Conservation (phyloP, 1,140 invertebrate genomes). For the Drosophila trapezifrons region DNA sequence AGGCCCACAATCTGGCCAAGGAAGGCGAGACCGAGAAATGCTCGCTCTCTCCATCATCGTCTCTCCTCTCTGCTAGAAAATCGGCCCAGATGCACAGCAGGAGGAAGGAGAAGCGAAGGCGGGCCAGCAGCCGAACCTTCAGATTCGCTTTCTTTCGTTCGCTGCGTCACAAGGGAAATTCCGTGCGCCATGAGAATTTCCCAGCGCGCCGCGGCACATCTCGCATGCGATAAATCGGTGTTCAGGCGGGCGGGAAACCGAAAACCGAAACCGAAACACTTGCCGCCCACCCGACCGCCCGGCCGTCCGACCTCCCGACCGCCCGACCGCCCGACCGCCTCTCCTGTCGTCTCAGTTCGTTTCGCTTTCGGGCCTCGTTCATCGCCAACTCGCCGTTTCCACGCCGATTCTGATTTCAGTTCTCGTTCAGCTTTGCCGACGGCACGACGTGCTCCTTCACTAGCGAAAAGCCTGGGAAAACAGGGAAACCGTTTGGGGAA, state of each 20-base stretch:
- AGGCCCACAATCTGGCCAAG: constrained; percentile 61
- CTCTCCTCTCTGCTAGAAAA: constrained; percentile 11
- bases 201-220: constrained; percentile 6
- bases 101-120: too few species aligned
- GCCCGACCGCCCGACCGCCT: not conserved
- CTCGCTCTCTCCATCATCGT: not conserved
- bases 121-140: constrained; percentile 23
- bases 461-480: constrained; percentile 17
- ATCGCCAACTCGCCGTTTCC: constrained; percentile 22
- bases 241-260: constrained; percentile 15
- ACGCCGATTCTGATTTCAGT: constrained; percentile 59
- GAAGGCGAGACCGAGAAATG: constrained; percentile 15
- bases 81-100: constrained; percentile 35
- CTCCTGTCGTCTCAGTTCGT: constrained; percentile 10
- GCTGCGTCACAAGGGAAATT: constrained; percentile 53
- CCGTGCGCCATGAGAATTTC: constrained; percentile 54
- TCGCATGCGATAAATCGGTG: constrained; percentile 64
- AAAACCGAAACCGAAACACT: constrained; percentile 23
- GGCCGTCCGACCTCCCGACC: not conserved
- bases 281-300: constrained; percentile 1
- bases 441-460: constrained; percentile 75
- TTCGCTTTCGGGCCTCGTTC: constrained; percentile 30
- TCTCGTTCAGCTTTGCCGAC: constrained; percentile 83
- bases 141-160: constrained; percentile 38
- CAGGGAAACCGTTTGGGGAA: constrained; percentile 9